Percentiles rank a stretch among this genome's conserved stretches.
Conservation (phyloP, 2,113 vertebrate genomes). For the Semnopithecus entellus region DNA sequence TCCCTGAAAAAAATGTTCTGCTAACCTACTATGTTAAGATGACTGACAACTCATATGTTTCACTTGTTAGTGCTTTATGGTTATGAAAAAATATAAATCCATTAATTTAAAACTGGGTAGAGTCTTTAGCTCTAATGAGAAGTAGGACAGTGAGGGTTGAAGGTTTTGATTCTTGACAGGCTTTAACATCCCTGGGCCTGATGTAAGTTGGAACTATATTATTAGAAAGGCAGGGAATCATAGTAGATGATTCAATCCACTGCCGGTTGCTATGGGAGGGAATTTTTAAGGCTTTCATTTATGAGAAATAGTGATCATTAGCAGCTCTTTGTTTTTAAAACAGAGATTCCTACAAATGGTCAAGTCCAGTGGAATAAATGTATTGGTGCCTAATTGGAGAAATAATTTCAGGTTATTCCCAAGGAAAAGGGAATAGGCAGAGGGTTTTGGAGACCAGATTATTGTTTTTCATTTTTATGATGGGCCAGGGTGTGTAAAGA, state of each 20-base stretch:
- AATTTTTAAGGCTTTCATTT: conserved; percentile 68
- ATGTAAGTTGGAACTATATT: conserved; percentile 7
- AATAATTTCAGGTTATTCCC: conserved; percentile 8
- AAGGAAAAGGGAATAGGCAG: not conserved
- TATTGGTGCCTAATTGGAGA: conserved; percentile 11
- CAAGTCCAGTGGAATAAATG: conserved; percentile 25
- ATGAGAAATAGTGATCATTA: conserved; percentile 61
- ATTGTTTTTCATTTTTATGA: not conserved
- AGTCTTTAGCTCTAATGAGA: not conserved
- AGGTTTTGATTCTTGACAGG: conserved; percentile 36
- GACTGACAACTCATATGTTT: not conserved
- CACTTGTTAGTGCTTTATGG: not conserved
- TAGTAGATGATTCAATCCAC: conserved; percentile 44
- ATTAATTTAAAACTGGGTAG: not conserved
- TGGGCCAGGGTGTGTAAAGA: not conserved
- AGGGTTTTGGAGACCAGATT: not conserved
- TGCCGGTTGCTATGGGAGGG: conserved; percentile 68
- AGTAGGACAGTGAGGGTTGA: not conserved
- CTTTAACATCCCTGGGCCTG: not conserved
- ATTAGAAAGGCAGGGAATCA: conserved; percentile 51
- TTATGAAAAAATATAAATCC: not conserved
- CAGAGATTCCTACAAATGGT: conserved; percentile 35
- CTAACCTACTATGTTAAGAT: not conserved
- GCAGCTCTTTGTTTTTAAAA: conserved; percentile 68
- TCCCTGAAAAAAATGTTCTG: not conserved